phyloP scores from a whole-genome alignment of 2,888 invertebrate species.

The Galerucella pusilla region DNA sequence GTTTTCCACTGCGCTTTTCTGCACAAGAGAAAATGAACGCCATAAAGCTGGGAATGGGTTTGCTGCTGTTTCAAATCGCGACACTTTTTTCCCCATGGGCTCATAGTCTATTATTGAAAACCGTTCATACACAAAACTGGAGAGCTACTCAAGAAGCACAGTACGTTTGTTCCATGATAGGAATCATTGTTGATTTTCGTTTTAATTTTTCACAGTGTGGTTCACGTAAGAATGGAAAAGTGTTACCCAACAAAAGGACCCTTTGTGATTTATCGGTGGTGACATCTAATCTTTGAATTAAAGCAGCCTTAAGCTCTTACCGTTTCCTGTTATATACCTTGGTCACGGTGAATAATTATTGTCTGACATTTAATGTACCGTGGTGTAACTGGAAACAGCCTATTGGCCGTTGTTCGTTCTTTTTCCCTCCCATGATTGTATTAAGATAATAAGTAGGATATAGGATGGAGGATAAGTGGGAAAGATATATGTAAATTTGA shows the following conservation, averaged over 20 bases:
- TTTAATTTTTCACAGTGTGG: not conserved
- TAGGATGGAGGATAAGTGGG: not conserved
- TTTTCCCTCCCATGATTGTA: not conserved
- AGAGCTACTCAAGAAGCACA: too few relatives aligned
- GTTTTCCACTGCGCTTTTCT: too few relatives aligned
- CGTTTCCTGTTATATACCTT: constrained; percentile 21
- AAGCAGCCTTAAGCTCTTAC: constrained; percentile 24
- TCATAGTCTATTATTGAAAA: too few relatives aligned
- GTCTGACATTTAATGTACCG: constrained; percentile 26
- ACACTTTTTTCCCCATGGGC: too few relatives aligned
- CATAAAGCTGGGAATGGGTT: too few relatives aligned
- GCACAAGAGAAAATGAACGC: too few relatives aligned
- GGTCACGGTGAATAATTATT: constrained; percentile 30
- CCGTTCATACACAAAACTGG: too few relatives aligned
- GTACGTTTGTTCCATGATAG: too few relatives aligned
- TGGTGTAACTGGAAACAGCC: constrained; percentile 12
- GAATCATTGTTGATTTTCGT: too few relatives aligned
- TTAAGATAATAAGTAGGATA: not conserved
- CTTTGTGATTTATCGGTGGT: constrained; percentile 23
- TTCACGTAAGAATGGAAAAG: constrained; percentile 1
- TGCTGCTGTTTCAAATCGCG: too few relatives aligned
- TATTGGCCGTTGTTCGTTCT: not conserved
- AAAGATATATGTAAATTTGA: too few relatives aligned
- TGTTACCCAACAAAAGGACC: constrained; percentile 2
- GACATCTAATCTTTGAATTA: constrained; percentile 27